Base-by-base conservation (phyloP, 2,113 vertebrate species). In the Hippopotamus amphibius region DNA sequence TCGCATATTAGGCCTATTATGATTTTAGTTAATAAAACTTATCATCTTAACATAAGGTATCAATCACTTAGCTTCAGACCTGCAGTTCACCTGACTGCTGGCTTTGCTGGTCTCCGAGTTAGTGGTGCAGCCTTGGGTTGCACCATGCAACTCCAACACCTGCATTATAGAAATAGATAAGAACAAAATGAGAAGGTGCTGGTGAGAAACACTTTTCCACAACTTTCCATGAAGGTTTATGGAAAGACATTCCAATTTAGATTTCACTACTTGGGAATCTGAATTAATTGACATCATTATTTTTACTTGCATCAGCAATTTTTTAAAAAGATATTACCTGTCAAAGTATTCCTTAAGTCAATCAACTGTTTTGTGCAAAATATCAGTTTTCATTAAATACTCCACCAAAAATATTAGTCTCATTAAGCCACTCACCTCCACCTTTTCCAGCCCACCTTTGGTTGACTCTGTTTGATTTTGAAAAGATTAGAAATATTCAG, bases 281-380 rank as follows among this genome's bases (percentile, higher is more conserved):
- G 77, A 94, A 93, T 94, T 95, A 97, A 95, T 90, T 90, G 65
- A 86, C 28, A 88, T 57, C 28, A 89, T 92, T 96, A 89, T 68
- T 88, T 72, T 88, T 74, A 76, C 71, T 86, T 77, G 69, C 57
- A 82, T 90, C 74, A 76, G 50, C 57, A 55, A 77, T 50, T 92
- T 89, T 93, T 61, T 8, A 3, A 71, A 93, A 91, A 84, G 9
- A 57, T 84, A 89, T 91, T 89, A 92, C 55, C 59, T 96, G 79
- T 63, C 68, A 96, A 96, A 76, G 72, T 83, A 84, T 89, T 96
- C 22, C 68, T 93, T 83, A 69, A 81, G 53, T 57, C 24, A 97
- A 48, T 86, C 55, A 90, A 90, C 26, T 19, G 12, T 89, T 87
- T 92, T 93, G 89, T 41, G 19, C 26, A 93, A 93, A 95, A 96